Evolutionary conservation across 1,140 invertebrate genomes (phyloP), one percentile per base, ranked within the genome.

Genomic region (Oreohelix idahoensis): DNA sequence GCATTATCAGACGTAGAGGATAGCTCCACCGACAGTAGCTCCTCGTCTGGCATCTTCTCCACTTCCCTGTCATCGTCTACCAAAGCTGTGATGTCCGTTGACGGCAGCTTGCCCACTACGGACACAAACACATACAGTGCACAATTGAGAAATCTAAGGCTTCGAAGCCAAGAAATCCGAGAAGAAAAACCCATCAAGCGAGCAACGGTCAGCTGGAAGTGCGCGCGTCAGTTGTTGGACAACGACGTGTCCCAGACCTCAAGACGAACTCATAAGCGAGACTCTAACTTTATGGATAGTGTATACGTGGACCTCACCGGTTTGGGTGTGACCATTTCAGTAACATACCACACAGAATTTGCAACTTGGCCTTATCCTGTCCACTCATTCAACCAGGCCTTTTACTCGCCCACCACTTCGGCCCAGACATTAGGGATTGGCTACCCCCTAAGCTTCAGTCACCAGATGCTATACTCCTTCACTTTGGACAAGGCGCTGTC

Each of bases 291-390:
- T 42, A 49, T 84, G 5, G 88, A 92, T 75, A 88, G 87, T 81
- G 90, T 92, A 0, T 92, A 89, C 79, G 86, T 92, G 35, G 91
- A 92, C 82, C 83, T 92, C 74, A 92, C 91, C 10, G 90, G 89
- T 35, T 88, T 86, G 26, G 91, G 91, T 83, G 88, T 92, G 4
- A 87, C 88, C 45, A 87, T 90, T 38, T 88, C 89, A 35, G 90
- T 92, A 15, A 90, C 88, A 63, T 92, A 92, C 71, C 88, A 91
- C 77, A 86, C 90, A 73, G 32, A 70, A 29, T 38, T 69, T n/a
- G 10, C 36, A 79, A 83, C 71, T 29, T 74, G 85, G 79, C 82
- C 79, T 83, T 71, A 81, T 77, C 71, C 81, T 15, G 73, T 53
- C 53, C 81, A 84, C 51, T 79, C 79, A 35, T n/a, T 81, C 36